Evolutionary conservation across 1,140 invertebrate genomes (phyloP), one percentile per base, ranked within the genome.

Genomic region (Drosophila bocqueti): DNA sequence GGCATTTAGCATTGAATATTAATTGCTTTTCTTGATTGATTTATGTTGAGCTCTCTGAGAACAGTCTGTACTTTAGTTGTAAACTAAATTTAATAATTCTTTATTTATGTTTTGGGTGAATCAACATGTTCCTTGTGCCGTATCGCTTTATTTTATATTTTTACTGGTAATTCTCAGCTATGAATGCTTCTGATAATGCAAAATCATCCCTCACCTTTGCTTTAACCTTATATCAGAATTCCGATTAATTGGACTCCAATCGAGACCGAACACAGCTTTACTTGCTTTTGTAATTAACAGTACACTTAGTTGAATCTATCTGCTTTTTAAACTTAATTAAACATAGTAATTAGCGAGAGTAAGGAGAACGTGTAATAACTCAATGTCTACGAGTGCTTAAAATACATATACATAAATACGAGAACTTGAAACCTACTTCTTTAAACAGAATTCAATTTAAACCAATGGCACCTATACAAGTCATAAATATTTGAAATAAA

Each of bases 71-170:
- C 10, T 46, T 74, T 74, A 61, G 71, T 74, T 61, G 16, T 52
- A 52, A 49, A 61, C 69, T 50, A 73, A 73, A 73, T 72, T 45
- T 54, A 55, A 24, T 3, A 24, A 24, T 24, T 24, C 24, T 24
- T 24, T 24, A 24, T 72, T 45, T 54, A 55, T 57, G 49, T 62
- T 49, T 60, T 24, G 54, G 54, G 36, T 24, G 65, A 62, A 34
- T 59, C 40, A 63, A 61, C 40, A 18, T 46, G 81, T 84, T 87
- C 83, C 83, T 86, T 87, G 83, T 86, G 83, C 71, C 83, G 83
- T 86, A 84, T 65, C 55, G 72, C 65, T 66, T 81, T 81, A 80
- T 65, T 73, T 57, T 73, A 74, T 52, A 63, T 21, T 68, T 60
- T 40, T 43, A 45, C 43, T 58, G 31, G 8, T 42, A 43, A 67